Evolutionary conservation across 2,888 invertebrate species (phyloP).

Genomic region (Drosophila basisetae): DNA sequence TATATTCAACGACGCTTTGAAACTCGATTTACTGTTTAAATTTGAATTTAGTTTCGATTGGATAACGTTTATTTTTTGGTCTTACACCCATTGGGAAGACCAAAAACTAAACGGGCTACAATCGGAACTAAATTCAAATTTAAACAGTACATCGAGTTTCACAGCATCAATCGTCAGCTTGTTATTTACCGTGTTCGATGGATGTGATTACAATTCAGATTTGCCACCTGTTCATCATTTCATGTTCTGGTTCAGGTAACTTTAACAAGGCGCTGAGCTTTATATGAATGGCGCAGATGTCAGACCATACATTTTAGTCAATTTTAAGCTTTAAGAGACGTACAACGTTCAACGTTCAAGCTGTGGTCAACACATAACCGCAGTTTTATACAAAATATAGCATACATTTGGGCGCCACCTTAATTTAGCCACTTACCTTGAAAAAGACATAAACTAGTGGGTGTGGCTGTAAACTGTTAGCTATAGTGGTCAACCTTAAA

Average conservation of each 20-base stretch:
- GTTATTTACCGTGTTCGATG: slow-evolving; percentile 19
- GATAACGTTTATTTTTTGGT: slow-evolving; percentile 12
- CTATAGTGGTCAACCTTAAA: background rate
- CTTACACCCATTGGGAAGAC: background rate
- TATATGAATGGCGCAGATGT: slow-evolving; percentile 31
- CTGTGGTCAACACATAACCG: background rate
- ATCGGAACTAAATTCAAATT: too few species aligned
- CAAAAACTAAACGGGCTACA: too few species aligned
- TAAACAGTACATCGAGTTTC: too few species aligned
- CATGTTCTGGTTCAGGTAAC: background rate
- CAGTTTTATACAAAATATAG: slow-evolving; percentile 7
- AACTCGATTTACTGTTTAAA: background rate
- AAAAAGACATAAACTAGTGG: background rate
- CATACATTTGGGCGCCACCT: slow-evolving; percentile 15
- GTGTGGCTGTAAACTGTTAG: background rate
- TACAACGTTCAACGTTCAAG: background rate
- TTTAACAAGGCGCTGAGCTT: background rate
- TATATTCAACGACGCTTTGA: background rate
- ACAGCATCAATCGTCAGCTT: background rate
- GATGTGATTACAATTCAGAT: slow-evolving; percentile 39
- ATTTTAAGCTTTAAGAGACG: background rate
- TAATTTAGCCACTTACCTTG: background rate
- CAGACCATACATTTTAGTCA: background rate
- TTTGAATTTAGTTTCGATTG: background rate
- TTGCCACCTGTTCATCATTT: slow-evolving; percentile 9